Percentiles rank a stretch among this genome's conserved stretches.
These are phyloP conservation scores for Cephus runcator DNA, from an alignment of 2,888 invertebrate genomes.

Conservation along the genomic window DNA sequence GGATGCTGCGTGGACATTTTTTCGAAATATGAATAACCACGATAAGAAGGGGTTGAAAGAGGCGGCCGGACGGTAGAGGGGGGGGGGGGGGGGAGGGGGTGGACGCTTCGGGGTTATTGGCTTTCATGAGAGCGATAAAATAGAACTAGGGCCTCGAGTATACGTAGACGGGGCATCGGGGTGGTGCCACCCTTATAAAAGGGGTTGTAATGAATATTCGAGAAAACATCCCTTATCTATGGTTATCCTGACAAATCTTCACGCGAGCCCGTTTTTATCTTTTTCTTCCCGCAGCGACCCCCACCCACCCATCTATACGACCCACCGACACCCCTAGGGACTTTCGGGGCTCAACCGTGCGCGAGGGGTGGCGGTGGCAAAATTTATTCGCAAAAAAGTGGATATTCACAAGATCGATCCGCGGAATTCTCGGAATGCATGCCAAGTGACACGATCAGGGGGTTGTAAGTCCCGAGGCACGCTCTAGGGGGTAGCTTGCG, in stretches of 20 bases:
- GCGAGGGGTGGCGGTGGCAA: background rate
- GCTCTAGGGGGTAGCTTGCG: background rate
- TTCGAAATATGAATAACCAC: background rate
- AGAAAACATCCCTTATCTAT: conserved; percentile 1
- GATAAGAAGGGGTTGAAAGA: background rate
- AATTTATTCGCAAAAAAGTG: background rate
- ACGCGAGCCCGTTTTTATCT: background rate
- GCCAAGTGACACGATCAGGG: background rate
- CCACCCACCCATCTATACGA: background rate
- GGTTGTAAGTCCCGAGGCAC: background rate
- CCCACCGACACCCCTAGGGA: background rate
- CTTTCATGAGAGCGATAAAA: background rate
- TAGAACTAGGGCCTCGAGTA: background rate
- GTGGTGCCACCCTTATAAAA: background rate
- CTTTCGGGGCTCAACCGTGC: background rate
- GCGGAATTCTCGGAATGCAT: background rate
- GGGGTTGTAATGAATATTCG: conserved; percentile 1
- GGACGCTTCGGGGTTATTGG: background rate
- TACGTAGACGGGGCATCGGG: background rate
- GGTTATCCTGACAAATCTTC: conserved; percentile 6
- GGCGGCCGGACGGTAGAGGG: background rate
- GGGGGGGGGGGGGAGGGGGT: background rate
- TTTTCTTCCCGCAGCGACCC: background rate
- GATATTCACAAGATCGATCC: background rate
- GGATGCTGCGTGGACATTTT: background rate